Evolutionary conservation across 2,888 invertebrate genomes (phyloP).

Genomic region (Trisateles emortualis): DNA sequence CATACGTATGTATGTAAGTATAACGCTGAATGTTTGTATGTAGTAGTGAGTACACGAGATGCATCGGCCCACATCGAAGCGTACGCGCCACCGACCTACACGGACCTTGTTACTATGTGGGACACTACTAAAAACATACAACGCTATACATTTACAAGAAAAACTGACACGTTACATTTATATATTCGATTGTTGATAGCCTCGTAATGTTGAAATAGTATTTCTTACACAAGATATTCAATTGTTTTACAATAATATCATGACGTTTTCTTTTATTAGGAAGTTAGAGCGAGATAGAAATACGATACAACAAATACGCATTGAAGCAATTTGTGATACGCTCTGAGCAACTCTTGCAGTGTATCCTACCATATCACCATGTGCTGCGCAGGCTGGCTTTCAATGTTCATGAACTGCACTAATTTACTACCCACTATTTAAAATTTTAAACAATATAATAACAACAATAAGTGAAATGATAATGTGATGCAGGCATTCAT

Average conservation of each 20-base stretch:
- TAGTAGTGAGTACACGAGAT: constrained; percentile 29
- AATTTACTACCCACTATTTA: no score
- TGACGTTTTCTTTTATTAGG: constrained; percentile 8
- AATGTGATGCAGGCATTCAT: no score
- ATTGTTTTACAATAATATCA: constrained; percentile 32
- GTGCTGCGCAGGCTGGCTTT: no score
- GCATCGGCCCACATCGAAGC: constrained; percentile 55
- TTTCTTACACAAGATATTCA: constrained; percentile 28
- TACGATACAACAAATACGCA: no score
- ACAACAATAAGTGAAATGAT: no score
- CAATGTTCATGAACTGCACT: no score
- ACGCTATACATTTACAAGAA: constrained; percentile 21
- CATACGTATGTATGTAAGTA: constrained; percentile 12
- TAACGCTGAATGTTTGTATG: constrained; percentile 23
- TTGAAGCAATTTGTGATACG: no score
- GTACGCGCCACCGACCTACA: constrained; percentile 61
- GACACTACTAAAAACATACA: constrained; percentile 52
- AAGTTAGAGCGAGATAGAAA: constrained; percentile 8
- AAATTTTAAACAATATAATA: no score
- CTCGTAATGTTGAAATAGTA: constrained; percentile 26
- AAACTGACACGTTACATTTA: constrained; percentile 24
- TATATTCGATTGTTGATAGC: constrained; percentile 45
- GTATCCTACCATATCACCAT: no score
- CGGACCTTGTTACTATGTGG: constrained; percentile 70
- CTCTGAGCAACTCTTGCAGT: no score